Percentiles rank a stretch among this genome's conserved stretches.
Evolutionary conservation across 1,140 invertebrate genomes (phyloP).

Genomic region (Lordiphosa clarofinis): DNA sequence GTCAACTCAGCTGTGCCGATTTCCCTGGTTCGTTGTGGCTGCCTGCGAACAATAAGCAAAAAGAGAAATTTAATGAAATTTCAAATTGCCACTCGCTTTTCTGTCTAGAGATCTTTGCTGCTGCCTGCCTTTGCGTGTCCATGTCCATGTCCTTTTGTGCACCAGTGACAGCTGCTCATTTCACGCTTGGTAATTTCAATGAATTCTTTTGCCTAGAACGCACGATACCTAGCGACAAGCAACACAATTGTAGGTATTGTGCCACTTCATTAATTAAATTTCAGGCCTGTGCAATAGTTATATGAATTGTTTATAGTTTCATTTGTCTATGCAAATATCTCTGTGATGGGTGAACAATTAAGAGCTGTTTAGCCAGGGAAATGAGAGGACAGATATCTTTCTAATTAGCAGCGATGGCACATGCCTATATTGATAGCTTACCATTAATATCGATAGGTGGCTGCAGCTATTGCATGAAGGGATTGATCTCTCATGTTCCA

Average conservation of each 20-base stretch:
- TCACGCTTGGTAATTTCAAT: constrained; percentile 75
- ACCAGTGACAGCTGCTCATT: constrained; percentile 73
- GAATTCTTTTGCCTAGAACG: constrained; percentile 47
- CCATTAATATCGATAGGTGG: no score
- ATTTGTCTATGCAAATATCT: constrained; percentile 14
- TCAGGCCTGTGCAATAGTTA: constrained; percentile 26
- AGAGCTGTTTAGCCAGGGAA: no score
- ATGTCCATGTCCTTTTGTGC: constrained; percentile 56
- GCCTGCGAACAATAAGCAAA: constrained; percentile 40
- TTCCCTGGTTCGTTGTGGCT: constrained; percentile 31
- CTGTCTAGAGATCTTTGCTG: constrained; percentile 43
- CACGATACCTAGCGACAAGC: constrained; percentile 21
- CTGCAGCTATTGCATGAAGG: no score
- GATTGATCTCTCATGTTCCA: no score
- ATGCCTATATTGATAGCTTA: no score
- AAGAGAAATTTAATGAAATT: constrained; percentile 74
- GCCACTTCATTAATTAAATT: constrained; percentile 67
- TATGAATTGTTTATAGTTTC: constrained; percentile 29
- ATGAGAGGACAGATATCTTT: no score
- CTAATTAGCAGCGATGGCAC: no score
- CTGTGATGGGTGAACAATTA: no score
- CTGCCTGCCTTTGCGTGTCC: constrained; percentile 25
- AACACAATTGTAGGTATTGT: constrained; percentile 46
- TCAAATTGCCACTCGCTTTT: constrained; percentile 63
- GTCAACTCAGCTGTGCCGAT: constrained; percentile 42